phyloP scores from a whole-genome alignment of 2,888 invertebrate species.

The Shargacucullia verbasci region DNA sequence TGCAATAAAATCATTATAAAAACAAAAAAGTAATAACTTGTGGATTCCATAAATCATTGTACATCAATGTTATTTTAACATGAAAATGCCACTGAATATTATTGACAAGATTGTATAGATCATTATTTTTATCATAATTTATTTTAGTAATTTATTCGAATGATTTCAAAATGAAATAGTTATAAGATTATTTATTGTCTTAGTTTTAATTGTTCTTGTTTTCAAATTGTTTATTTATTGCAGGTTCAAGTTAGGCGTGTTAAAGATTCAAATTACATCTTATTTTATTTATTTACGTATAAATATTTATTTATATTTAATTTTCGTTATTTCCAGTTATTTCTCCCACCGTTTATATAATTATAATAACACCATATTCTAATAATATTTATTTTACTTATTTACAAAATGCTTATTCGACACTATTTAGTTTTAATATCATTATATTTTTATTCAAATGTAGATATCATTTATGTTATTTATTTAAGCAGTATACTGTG shows the following conservation, averaged over 20 bases:
- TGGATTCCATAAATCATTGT: background rate
- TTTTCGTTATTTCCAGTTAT: background rate
- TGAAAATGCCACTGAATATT: slow-evolving; percentile 12
- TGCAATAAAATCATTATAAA: background rate
- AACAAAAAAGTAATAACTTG: too few relatives aligned
- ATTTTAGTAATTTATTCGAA: slow-evolving; percentile 42
- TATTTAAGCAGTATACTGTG: slow-evolving; percentile 79
- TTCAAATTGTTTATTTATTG: slow-evolving; percentile 64
- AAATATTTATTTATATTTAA: slow-evolving; percentile 8
- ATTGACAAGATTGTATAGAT: slow-evolving; percentile 8
- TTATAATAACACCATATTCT: slow-evolving; percentile 10
- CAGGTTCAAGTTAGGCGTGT: slow-evolving; percentile 65
- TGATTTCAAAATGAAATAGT: slow-evolving; percentile 36
- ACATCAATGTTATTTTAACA: background rate
- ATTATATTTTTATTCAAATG: slow-evolving; percentile 14
- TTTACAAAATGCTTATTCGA: slow-evolving; percentile 14
- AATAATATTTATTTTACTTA: slow-evolving; percentile 18
- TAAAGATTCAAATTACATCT: slow-evolving; percentile 57
- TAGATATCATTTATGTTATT: slow-evolving; percentile 10
- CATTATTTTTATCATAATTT: slow-evolving; percentile 12
- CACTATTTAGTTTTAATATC: slow-evolving; percentile 9
- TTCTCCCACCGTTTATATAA: slow-evolving; percentile 17
- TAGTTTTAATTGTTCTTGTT: slow-evolving; percentile 57
- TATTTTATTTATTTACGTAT: slow-evolving; percentile 11
- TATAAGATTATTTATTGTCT: slow-evolving; percentile 65